Base-by-base conservation (phyloP, 2,888 invertebrate species). In the Watsonalla binaria region DNA sequence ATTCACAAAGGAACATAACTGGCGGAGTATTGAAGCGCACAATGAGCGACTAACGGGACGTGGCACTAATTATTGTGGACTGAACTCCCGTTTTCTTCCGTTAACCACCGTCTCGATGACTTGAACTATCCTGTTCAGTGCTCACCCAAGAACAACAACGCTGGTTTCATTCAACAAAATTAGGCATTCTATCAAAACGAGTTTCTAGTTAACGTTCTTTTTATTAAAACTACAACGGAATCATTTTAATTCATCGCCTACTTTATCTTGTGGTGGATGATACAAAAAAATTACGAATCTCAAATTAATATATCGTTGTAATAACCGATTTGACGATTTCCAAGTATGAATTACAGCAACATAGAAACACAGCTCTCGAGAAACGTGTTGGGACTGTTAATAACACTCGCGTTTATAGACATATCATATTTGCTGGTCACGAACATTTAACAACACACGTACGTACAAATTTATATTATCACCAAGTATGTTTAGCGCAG, bases 31-130 rank as follows among this genome's bases (percentile, higher is more conserved):
- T 79, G 83, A 77, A 76, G 81, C 82, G 77, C 80, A 89, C 88
- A 87, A 86, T 84, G 83, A 73, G 76, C 69, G 67, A 68, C 81
- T 89, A 90, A 90, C 89, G 88, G 88, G 81, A 88, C 82, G 68
- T 70, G 80, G 74, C 71, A 84, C 88, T 88, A 84, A 90, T 89
- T 87, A 82, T 78, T 72, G 80, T 78, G 82, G 78, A 77, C 78
- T 70, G 74, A 75, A 76, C 72, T 83, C 24, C 24, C 24, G 24
- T 24, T 24, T 24, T 24, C 80, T 86, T 83, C 86, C 85, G 85
- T 84, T 86, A 85, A 73, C 74, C 70, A 69, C 63, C 59, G 71
- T 67, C 65, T 61, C 65, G 66, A 1, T 24, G 24, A 24, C 24
- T 24, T 24, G 24, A 24, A 24, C 24, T 24, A 24, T 24, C 24